Conservation (phyloP, 2,888 invertebrate genomes). For the Ischnura elegans region DNA sequence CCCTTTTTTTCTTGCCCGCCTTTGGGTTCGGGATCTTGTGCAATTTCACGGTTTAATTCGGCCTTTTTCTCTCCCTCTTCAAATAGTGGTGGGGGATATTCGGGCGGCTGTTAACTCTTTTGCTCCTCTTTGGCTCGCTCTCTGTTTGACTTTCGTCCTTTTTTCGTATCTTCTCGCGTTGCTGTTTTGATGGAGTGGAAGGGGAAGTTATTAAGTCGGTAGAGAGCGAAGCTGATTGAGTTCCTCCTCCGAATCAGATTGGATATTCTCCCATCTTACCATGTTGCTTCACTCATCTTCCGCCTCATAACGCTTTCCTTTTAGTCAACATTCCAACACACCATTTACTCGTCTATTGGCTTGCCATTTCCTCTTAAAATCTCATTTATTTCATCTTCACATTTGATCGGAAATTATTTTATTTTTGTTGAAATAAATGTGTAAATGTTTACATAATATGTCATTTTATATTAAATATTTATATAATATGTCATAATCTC, state of each 20-base stretch:
- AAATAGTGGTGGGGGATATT: no score
- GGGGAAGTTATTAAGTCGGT: background rate
- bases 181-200: background rate
- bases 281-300: background rate
- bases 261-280: background rate
- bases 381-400: no score
- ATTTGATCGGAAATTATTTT: no score
- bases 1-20: background rate
- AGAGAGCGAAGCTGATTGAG: constrained; percentile 2
- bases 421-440: no score
- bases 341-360: background rate
- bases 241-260: background rate
- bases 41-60: constrained; percentile 65
- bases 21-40: constrained; percentile 50
- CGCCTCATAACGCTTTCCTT: background rate
- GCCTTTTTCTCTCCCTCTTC: no score
- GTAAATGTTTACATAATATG: no score
- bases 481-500: no score
- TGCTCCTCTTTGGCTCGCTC: background rate
- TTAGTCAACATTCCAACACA: background rate
- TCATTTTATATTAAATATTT: no score
- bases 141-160: background rate
- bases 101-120: constrained; percentile 36
- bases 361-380: no score
- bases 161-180: constrained; percentile 29